phyloP scores from a whole-genome alignment of 2,797 vertebrate species.

The Notolepis coatsorum region DNA sequence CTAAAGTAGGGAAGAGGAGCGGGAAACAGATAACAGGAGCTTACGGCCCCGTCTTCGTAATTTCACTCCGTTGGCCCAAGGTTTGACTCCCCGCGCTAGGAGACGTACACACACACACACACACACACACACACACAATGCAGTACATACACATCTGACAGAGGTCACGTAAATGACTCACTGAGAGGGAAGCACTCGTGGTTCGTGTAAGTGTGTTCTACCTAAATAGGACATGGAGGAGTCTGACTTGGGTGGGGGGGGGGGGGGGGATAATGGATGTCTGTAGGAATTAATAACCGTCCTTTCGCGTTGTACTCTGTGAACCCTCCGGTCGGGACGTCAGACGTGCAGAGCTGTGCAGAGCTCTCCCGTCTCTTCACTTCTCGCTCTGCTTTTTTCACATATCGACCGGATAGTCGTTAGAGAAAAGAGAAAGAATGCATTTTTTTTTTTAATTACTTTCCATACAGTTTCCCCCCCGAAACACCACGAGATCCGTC shows the following conservation, averaged over 20 bases:
- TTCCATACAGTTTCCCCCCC: not conserved
- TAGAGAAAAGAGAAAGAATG: not conserved
- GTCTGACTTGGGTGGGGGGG: not conserved
- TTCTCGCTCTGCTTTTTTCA: not conserved
- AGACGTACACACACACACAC: conserved; percentile 17
- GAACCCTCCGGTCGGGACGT: not conserved
- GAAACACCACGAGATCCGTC: not conserved
- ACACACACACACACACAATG: not conserved
- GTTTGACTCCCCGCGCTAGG: conserved; percentile 10
- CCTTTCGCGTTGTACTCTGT: not conserved
- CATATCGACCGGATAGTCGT: conserved; percentile 1
- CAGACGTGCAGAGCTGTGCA: no score
- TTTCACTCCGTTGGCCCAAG: not conserved
- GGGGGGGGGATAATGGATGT: not conserved
- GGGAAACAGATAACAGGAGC: conserved; percentile 49
- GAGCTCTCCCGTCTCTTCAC: not conserved
- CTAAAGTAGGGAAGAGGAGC: conserved; percentile 49
- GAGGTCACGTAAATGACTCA: conserved; percentile 13
- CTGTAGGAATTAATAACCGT: not conserved
- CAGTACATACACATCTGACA: not conserved
- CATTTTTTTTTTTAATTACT: not conserved
- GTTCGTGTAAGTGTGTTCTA: conserved; percentile 16
- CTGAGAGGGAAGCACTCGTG: conserved; percentile 6
- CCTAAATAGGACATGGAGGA: conserved; percentile 6
- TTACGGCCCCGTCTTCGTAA: conserved; percentile 28